Base-by-base conservation (phyloP, 2,888 invertebrate genomes). In the Leistus spinibarbis region DNA sequence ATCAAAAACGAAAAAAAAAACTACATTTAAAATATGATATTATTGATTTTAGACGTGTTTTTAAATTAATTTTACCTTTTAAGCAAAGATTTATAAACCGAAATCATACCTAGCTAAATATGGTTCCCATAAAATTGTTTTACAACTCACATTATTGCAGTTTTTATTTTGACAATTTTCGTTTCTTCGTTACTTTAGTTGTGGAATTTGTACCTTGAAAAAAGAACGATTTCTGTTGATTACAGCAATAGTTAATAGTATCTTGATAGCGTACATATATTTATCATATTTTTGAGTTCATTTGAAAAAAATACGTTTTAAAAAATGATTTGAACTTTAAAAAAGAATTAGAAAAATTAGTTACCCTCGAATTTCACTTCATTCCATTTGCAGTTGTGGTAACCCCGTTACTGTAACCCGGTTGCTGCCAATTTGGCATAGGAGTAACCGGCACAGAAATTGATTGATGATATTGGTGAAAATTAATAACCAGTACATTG, bases 161-260 rank as follows among this genome's bases (percentile, higher is more conserved):
- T n/a, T 75, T 75, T 63, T 40, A 60, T 66, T 68, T 69, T 75
- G 63, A 20, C 24, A 56, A 16, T 75, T 69, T 75, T 68, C 68
- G 23, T 75, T 68, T 75, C 74, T 75, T 75, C 63, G 23, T 24
- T 56, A 62, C 69, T 68, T 68, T 63, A n/a, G 69, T 56, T 54
- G 74, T 63, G 27, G 54, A 53, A 16, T 68, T 75, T 73, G 73
- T 27, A 75, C 74, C 74, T 75, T 75, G 60, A 75, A 75, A 68
- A 62, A 75, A 63, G 68, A 75, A 75, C 74, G 54, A 63, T 68
- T 24, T 66, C 60, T 73, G 73, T 73, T 66, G 27, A 27, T 7
- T 27, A 73, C 67, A 67, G 57, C 40, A n/a, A 72, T 54, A 72
- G 13, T n/a, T 64, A 23, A 19, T 65, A 9, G 19, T 7, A 67